A percentile compares a stretch with the other conserved stretches of the same genome.
phyloP scores from a whole-genome alignment of 37 sponge, comb jelly and placozoan species.

The Ephydatia muelleri region DNA sequence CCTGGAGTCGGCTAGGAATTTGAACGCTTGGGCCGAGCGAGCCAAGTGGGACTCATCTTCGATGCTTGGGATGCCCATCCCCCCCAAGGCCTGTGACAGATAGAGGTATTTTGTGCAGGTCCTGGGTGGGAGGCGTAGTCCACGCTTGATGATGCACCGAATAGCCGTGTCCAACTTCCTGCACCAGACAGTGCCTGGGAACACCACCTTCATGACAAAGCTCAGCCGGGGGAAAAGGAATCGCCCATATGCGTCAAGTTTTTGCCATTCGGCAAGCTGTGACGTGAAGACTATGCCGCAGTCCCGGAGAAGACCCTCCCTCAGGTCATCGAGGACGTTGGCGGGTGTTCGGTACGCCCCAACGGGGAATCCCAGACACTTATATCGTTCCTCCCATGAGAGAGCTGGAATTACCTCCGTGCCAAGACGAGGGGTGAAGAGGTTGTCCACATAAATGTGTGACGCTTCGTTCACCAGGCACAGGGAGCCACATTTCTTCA shows the following conservation, averaged over 20 bases:
- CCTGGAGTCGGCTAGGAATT: too few species aligned
- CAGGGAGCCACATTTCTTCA: conserved; percentile 33
- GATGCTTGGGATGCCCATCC: conserved; percentile 29
- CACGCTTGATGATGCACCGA: conserved; percentile 3
- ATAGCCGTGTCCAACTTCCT: not conserved
- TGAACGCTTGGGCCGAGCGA: too few species aligned
- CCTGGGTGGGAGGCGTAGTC: not conserved
- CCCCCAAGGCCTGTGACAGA: not conserved
- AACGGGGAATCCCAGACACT: not conserved
- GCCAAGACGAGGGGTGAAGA: not conserved
- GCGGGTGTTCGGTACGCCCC: not conserved
- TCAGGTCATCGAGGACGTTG: not conserved
- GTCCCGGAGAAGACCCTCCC: not conserved
- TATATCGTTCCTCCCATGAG: conserved; percentile 18
- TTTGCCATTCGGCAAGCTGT: conserved; percentile 48
- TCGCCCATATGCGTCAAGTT: conserved; percentile 40
- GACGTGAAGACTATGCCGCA: not conserved
- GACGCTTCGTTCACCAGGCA: not conserved
- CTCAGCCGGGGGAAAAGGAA: conserved; percentile 24
- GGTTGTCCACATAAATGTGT: not conserved
- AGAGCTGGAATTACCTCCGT: conserved; percentile 8
- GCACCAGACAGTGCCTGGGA: conserved; percentile 5
- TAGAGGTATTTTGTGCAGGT: conserved; percentile 22
- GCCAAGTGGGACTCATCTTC: too few species aligned
- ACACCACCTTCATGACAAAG: conserved; percentile 11